These are phyloP conservation scores for Rotaria macrura DNA, from an alignment of 2,888 invertebrate genomes.

Conservation along the genomic window DNA sequence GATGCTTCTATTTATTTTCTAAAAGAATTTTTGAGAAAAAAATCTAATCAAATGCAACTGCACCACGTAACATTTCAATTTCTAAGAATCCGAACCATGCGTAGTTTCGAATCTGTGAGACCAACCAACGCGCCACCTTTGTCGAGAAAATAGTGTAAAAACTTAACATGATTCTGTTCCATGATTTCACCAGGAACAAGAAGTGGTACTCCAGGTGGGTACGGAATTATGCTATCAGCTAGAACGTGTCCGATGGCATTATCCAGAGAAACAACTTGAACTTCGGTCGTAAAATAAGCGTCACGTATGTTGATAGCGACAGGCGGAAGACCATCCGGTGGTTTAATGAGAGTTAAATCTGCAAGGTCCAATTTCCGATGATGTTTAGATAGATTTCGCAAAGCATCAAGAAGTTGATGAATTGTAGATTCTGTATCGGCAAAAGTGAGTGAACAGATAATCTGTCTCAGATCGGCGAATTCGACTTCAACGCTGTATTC, in stretches of 20 bases:
- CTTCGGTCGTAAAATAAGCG: not conserved
- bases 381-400: not conserved
- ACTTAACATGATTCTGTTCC: not conserved
- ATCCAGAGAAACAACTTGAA: not conserved
- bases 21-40: too few relatives aligned
- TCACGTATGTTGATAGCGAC: not conserved
- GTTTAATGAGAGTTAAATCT: not conserved
- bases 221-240: not conserved
- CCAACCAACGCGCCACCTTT: not conserved
- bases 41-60: too few relatives aligned
- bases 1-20: too few relatives aligned
- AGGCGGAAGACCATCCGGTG: not conserved
- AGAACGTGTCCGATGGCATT: not conserved
- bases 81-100: not conserved
- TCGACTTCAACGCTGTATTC: not conserved
- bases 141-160: not conserved
- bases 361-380: too few relatives aligned
- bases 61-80: not conserved
- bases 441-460: not conserved
- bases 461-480: not conserved
- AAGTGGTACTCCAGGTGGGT: conserved; percentile 4
- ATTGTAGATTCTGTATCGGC: not conserved
- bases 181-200: conserved; percentile 1
- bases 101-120: not conserved
- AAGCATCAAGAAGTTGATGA: not conserved